Conservation (phyloP, 2,888 invertebrate species). For the Adelognathus sp. region DNA sequence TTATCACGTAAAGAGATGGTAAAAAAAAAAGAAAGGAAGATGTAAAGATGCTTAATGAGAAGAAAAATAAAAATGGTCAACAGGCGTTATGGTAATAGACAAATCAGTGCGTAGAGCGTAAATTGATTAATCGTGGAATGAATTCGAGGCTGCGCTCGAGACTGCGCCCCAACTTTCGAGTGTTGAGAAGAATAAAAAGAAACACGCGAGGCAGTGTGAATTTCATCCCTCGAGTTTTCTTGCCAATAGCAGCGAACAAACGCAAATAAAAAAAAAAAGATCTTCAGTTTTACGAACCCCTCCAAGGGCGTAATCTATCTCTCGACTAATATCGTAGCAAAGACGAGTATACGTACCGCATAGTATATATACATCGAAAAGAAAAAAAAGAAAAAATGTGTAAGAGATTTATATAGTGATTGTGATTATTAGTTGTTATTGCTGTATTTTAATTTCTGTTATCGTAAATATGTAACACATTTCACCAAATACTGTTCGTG, state of each 20-base stretch:
- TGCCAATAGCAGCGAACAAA: constrained; percentile 18
- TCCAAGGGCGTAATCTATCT: constrained; percentile 27
- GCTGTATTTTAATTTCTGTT: constrained; percentile 50
- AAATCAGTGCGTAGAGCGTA: constrained; percentile 3
- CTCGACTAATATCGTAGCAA: constrained; percentile 20
- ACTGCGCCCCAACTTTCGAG: not conserved
- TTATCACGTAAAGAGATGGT: constrained; percentile 36
- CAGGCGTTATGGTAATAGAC: constrained; percentile 25
- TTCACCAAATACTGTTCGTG: constrained; percentile 11
- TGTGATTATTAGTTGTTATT: constrained; percentile 51
- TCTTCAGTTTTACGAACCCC: constrained; percentile 26
- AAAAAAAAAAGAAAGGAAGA: constrained; percentile 28
- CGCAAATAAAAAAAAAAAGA: not conserved
- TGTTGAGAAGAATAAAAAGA: not conserved
- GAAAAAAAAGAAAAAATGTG: too few relatives aligned
- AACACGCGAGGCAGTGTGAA: not conserved
- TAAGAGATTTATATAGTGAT: constrained; percentile 37
- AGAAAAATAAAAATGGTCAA: constrained; percentile 9
- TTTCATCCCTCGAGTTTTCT: constrained; percentile 13
- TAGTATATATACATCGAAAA: constrained; percentile 43
- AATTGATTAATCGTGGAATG: not conserved
- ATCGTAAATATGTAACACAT: constrained; percentile 50
- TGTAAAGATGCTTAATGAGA: constrained; percentile 29
- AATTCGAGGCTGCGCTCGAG: constrained; percentile 11
- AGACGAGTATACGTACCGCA: constrained; percentile 37